Conservation (phyloP, 2,888 invertebrate genomes). For the Ischnus inquisitorius region DNA sequence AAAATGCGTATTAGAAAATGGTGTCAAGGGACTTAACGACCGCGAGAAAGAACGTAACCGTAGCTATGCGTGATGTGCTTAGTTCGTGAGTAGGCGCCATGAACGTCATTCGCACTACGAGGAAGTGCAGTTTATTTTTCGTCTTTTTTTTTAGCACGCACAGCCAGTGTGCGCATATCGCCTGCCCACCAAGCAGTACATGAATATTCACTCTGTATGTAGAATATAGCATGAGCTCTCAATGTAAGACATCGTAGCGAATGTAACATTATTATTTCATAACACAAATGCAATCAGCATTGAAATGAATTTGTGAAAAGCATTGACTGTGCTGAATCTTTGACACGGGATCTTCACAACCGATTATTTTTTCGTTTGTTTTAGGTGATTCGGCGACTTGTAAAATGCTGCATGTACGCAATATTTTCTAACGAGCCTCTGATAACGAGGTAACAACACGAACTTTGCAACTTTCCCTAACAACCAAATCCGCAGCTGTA, state of each 20-base stretch:
- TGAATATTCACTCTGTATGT: slow-evolving; percentile 48
- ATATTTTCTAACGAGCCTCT: too few species aligned
- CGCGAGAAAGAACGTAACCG: slow-evolving; percentile 36
- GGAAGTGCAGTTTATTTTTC: slow-evolving; percentile 28
- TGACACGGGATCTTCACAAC: too few species aligned
- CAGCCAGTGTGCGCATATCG: background rate
- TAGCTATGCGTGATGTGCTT: slow-evolving; percentile 40
- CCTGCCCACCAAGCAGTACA: slow-evolving; percentile 19
- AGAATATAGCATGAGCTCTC: slow-evolving; percentile 7
- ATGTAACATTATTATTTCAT: slow-evolving; percentile 19
- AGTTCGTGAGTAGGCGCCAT: slow-evolving; percentile 37
- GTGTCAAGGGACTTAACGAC: slow-evolving; percentile 47
- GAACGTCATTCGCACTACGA: slow-evolving; percentile 55
- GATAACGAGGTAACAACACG: too few species aligned
- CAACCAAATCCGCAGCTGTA: too few species aligned
- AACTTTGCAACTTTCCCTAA: too few species aligned
- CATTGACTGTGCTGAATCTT: too few species aligned
- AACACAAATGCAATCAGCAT: too few species aligned
- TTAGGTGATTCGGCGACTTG: too few species aligned
- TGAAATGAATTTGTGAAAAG: too few species aligned
- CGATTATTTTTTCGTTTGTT: too few species aligned
- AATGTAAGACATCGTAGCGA: background rate
- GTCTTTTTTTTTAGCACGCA: slow-evolving; percentile 40
- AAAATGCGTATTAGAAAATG: slow-evolving; percentile 43
- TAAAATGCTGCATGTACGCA: too few species aligned